Conservation (phyloP, 2,113 vertebrate genomes). For the Paracanthobrama guichenoti region DNA sequence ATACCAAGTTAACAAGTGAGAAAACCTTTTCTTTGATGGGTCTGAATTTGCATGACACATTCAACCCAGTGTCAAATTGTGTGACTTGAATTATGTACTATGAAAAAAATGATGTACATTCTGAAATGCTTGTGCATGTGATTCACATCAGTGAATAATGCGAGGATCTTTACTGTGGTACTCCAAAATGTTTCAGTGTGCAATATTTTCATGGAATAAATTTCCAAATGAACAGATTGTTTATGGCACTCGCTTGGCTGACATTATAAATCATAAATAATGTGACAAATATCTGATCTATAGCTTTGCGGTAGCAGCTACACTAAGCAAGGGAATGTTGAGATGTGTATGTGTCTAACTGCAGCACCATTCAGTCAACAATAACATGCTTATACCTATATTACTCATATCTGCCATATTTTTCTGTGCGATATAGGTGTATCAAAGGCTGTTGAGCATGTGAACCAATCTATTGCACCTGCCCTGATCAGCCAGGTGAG, state of each 20-base stretch:
- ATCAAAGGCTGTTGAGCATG: constrained; percentile 91
- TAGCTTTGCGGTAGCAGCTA: background rate
- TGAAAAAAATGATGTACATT: constrained; percentile 46
- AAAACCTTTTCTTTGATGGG: background rate
- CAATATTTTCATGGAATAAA: background rate
- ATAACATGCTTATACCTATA: background rate
- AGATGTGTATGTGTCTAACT: constrained; percentile 15
- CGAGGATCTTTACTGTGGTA: background rate
- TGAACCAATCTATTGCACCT: constrained; percentile 93
- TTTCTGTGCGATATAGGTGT: constrained; percentile 87
- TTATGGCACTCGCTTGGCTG: background rate
- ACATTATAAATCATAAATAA: background rate
- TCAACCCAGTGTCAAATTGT: background rate
- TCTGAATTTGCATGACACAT: background rate
- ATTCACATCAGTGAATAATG: background rate
- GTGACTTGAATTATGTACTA: background rate
- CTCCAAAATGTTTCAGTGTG: background rate
- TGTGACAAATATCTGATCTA: constrained; percentile 67
- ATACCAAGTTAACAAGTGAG: constrained; percentile 68
- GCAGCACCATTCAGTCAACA: background rate
- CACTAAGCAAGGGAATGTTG: constrained; percentile 20
- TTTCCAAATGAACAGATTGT: background rate
- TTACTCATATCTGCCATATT: constrained; percentile 53
- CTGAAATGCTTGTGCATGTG: constrained; percentile 57
- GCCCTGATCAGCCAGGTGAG: constrained; percentile 90